Evolutionary conservation across 2,113 vertebrate species (phyloP).

Genomic region (Phainopepla nitens): DNA sequence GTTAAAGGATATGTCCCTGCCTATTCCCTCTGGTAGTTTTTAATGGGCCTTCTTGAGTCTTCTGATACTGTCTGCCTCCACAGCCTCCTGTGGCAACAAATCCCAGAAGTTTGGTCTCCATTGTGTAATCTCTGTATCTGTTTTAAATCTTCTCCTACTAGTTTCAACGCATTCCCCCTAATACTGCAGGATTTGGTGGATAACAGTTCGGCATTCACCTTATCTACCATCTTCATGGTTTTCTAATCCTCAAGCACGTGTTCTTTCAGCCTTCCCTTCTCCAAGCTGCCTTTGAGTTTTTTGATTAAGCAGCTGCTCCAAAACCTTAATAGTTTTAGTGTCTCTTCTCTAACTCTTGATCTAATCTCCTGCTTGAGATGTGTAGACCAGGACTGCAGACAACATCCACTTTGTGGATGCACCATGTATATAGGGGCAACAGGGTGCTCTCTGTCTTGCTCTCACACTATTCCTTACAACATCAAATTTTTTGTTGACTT

Average conservation of each 20-base stretch:
- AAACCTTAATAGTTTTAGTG: neutral
- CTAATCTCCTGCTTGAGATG: neutral
- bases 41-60: constrained; percentile 1
- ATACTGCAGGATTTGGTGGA: neutral
- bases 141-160: constrained; percentile 36
- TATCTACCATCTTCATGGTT: neutral
- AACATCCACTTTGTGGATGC: neutral
- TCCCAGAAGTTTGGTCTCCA: constrained; percentile 22
- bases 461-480: neutral
- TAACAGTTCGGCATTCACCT: neutral
- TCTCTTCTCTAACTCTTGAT: neutral
- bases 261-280: neutral
- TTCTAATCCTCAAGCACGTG: neutral
- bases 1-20: constrained; percentile 5
- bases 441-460: neutral
- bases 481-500: neutral
- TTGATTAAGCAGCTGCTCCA: neutral
- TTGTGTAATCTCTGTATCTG: constrained; percentile 44
- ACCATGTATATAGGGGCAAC: neutral
- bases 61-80: constrained; percentile 5
- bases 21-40: constrained; percentile 29
- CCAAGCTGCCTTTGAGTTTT: neutral
- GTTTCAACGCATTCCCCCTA: constrained; percentile 13
- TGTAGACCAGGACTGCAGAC: neutral
- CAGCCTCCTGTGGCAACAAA: constrained; percentile 29